These are phyloP conservation scores for Exaiptasia diaphana DNA, from an alignment of 64 coral and sea anemone genomes.

Conservation along the genomic window DNA sequence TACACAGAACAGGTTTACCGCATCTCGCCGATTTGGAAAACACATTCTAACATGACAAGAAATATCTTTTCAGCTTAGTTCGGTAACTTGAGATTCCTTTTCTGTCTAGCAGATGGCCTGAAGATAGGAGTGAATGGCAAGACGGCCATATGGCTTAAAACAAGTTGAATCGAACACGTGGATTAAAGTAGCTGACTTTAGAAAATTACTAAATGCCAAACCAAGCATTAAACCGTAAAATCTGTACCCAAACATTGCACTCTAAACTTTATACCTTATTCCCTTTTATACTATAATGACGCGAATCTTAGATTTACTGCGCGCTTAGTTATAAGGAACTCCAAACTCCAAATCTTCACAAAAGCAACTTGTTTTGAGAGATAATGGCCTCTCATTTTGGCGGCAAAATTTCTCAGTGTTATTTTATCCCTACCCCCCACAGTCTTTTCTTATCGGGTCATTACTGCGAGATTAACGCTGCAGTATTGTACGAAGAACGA, in stretches of 20 bases:
- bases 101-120: background rate
- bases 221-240: slow-evolving; percentile 22
- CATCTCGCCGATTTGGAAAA: too few species aligned
- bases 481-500: background rate
- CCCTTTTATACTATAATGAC: background rate
- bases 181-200: slow-evolving; percentile 1
- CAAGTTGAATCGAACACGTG: slow-evolving; percentile 2
- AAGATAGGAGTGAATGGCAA: background rate
- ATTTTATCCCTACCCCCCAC: background rate
- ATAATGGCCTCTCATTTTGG: slow-evolving; percentile 7
- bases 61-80: background rate
- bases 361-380: background rate
- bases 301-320: too few species aligned
- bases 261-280: background rate
- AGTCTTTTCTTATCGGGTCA: background rate
- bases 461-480: slow-evolving; percentile 11
- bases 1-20: too few species aligned
- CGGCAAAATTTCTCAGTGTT: background rate
- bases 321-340: too few species aligned
- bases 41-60: too few species aligned
- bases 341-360: too few species aligned
- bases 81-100: background rate
- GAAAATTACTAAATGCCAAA: background rate
- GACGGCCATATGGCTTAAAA: slow-evolving; percentile 19
- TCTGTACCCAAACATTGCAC: background rate